Evolutionary conservation across 2,113 vertebrate species (phyloP).

Genomic region (Motacilla tschutschensis): DNA sequence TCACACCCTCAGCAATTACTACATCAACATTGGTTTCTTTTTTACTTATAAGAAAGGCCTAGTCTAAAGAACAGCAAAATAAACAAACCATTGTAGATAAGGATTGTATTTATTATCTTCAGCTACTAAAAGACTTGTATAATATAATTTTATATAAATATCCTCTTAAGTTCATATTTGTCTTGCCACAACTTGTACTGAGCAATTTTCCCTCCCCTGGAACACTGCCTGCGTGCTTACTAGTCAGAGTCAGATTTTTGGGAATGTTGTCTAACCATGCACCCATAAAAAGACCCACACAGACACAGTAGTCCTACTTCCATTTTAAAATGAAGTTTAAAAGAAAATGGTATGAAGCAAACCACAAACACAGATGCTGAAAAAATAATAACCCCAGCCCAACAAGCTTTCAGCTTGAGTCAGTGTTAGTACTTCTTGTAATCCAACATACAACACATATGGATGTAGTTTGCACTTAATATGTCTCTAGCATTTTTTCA

Average conservation of each 20-base stretch:
- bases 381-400: background rate
- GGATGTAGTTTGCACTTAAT: background rate
- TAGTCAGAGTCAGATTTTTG: background rate
- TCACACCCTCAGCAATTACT: background rate
- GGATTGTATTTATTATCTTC: background rate
- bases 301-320: background rate
- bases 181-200: background rate
- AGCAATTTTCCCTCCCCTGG: background rate
- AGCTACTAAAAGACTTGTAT: background rate
- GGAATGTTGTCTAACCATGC: background rate
- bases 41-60: background rate
- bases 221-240: rapidly evolving
- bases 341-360: background rate
- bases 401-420: background rate
- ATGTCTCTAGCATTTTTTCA: background rate
- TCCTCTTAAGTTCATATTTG: background rate
- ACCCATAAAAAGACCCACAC: background rate
- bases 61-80: background rate
- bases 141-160: background rate
- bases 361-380: background rate
- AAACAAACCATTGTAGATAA: background rate
- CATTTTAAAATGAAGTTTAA: background rate
- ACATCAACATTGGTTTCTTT: background rate
- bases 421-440: background rate
- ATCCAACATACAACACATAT: background rate